Evolutionary conservation across 2,797 vertebrate genomes (phyloP).

Genomic region (Cheirogaleus major): DNA sequence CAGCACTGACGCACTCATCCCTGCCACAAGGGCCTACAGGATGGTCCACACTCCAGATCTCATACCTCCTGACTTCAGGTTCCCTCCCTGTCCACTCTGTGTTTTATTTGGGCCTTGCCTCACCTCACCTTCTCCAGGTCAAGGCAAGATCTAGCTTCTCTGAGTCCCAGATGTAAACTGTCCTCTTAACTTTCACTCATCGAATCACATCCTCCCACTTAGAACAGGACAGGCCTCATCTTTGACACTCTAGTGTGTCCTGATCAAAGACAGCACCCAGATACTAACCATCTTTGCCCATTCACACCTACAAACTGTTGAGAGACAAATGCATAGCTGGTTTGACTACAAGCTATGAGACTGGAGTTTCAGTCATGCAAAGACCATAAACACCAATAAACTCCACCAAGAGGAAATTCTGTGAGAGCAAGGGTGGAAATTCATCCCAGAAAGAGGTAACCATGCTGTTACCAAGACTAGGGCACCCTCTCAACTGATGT

Average conservation of each 20-base stretch:
- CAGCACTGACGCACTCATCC: not conserved
- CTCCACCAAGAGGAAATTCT: not conserved
- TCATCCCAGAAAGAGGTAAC: not conserved
- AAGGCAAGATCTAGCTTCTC: not conserved
- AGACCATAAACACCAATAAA: not conserved
- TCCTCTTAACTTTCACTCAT: not conserved
- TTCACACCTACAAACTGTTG: not conserved
- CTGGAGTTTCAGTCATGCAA: not conserved
- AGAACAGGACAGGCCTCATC: not conserved
- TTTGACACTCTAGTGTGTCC: not conserved
- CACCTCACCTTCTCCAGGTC: not conserved
- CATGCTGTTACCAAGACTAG: not conserved
- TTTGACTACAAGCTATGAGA: not conserved
- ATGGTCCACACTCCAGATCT: not conserved
- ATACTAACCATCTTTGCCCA: not conserved
- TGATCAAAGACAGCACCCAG: not conserved
- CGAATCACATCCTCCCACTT: not conserved
- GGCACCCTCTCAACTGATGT: not conserved
- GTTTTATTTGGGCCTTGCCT: not conserved
- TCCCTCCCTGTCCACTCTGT: rapidly evolving
- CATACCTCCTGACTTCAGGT: not conserved
- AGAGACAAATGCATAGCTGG: not conserved
- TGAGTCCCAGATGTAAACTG: not conserved
- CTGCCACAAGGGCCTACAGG: not conserved
- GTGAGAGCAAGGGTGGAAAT: not conserved